These are phyloP conservation scores for Dolichopus griseipennis DNA, from an alignment of 2,888 invertebrate species.

Conservation along the genomic window DNA sequence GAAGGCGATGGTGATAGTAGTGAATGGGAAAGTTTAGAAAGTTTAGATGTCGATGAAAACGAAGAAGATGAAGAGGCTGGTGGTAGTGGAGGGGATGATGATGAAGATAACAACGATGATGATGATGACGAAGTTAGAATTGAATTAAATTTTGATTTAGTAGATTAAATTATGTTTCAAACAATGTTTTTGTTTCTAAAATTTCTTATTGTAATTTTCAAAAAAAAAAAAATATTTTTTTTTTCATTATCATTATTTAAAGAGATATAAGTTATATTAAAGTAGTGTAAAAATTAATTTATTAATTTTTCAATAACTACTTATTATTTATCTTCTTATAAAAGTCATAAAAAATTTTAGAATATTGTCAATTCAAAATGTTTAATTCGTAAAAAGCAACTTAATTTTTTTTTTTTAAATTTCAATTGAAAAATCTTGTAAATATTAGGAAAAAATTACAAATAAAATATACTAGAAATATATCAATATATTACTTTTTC, in stretches of 20 bases:
- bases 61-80: constrained; percentile 18
- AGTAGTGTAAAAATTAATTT: too few relatives aligned
- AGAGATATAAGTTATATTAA: too few relatives aligned
- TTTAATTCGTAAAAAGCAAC: background rate
- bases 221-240: background rate
- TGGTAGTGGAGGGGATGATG: constrained; percentile 22
- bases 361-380: background rate
- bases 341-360: too few relatives aligned
- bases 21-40: constrained; percentile 14
- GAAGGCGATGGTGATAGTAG: background rate
- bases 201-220: background rate
- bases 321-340: too few relatives aligned
- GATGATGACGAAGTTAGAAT: constrained; percentile 2
- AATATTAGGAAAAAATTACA: background rate
- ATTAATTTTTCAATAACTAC: too few relatives aligned
- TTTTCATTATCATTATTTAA: too few relatives aligned
- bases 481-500: background rate
- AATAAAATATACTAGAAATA: background rate
- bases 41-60: constrained; percentile 18
- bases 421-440: background rate
- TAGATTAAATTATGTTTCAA: background rate
- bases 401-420: background rate
- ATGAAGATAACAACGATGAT: constrained; percentile 19
- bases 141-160: constrained; percentile 10
- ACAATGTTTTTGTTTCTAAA: too few relatives aligned